Evolutionary conservation across 2,888 invertebrate species (phyloP), one percentile per base, ranked within the genome.

Genomic region (Boloria selene): DNA sequence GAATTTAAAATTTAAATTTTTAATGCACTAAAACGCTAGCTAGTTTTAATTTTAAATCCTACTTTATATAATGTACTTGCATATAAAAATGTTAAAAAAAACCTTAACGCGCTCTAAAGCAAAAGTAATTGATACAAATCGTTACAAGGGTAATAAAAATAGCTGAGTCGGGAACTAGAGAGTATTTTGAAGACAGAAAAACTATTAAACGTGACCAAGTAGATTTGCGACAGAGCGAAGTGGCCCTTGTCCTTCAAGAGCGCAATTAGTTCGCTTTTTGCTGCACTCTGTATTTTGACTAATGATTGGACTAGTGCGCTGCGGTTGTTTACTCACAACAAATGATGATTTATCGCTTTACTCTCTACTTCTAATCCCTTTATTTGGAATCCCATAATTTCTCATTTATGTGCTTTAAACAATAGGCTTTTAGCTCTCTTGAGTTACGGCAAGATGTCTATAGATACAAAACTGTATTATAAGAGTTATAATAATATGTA

Each of bases 231-330:
- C 85, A 84, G 86, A 82, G 79, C 75, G 75, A 81, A 87, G 85
- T 85, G 85, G 83, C 84, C 85, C 88, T 87, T 87, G 89, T 89
- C 88, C 87, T 88, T 90, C 85, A 85, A 88, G 87, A 84, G 82
- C 81, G 88, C 89, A 90, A 90, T 91, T 91, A 91, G 91, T 85
- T 76, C 79, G 81, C 83, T 90, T 90, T 91, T 90, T 90, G 88
- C 84, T 85, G 86, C 85, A 86, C 82, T 86, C 78, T 77, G 83
- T 88, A 82, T 87, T 86, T 86, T 89, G 86, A 90, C 85, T 90
- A 88, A 90, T 89, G 87, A 90, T 88, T 87, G 83, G 82, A 84
- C 78, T 78, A 74, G 75, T 79, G 79, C 74, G 79, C 80, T 81
- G 85, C 75, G 84, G 84, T 87, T 88, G 88, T 89, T 86, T 87